Evolutionary conservation across 1,140 invertebrate species (phyloP), one percentile per base, ranked within the genome.

Genomic region (Drosophila mojavensis): DNA sequence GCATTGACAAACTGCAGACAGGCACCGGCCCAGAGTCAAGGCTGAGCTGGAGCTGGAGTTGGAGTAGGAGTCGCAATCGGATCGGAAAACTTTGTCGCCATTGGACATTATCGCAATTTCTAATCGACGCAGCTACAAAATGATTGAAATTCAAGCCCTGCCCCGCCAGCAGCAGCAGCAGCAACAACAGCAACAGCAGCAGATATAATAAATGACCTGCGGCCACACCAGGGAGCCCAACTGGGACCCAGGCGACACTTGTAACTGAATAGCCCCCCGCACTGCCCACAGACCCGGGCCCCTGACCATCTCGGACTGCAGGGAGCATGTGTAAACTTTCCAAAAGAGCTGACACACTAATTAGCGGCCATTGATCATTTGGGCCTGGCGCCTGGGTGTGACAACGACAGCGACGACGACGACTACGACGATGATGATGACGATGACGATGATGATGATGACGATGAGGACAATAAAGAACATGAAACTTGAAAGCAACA

Each of bases 101-200:
- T 80, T 69, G 80, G 84, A 80, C 84, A 84, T 84, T 89, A 88
- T 88, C 84, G 80, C 80, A 74, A 84, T 83, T 89, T 88, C 84
- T 89, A 89, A 88, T 88, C 84, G 80, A 85, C 66, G 77, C 68
- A 79, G 54, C 75, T 60, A 81, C 77, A 77, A 78, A 75, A 80
- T 89, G 84, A 88, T 88, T 88, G 84, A 89, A 88, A 88, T 84
- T 89, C 77, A 84, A 83, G 76, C 58, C 75, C 72, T 60, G 50
- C 68, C 71, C 68, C 63, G 50, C 68, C 66, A 64, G 47, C 73
- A 24, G 26, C 71, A 55, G 63, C 63, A 55, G 7, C 17, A 17
- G 17, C 17, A 17, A 33, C 66, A 66, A 55, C 76, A 64, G 26
- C 51, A 20, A 10, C 51, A 26, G 66, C 68, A 72, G 58, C 24